Evolutionary conservation across 1,140 invertebrate genomes (phyloP).

Genomic region (Bradynema listronoti): DNA sequence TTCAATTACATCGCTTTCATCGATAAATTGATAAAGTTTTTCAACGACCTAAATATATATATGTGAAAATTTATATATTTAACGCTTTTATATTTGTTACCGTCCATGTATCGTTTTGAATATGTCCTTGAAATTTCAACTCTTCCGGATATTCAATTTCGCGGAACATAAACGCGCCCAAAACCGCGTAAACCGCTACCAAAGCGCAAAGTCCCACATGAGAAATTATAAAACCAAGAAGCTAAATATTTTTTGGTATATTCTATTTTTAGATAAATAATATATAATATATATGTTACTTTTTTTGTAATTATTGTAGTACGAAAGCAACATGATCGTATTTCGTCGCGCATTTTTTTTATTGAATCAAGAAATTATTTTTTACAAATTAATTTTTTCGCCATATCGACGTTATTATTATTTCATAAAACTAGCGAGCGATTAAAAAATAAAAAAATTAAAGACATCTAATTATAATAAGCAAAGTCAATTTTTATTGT

Average conservation of each 20-base stretch:
- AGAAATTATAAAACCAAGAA: constrained; percentile 63
- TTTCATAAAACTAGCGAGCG: neutral
- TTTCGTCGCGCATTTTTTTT: constrained; percentile 47
- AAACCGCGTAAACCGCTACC: constrained; percentile 85
- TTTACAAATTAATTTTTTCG: too few species aligned
- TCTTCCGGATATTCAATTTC: constrained; percentile 64
- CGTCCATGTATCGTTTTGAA: constrained; percentile 54
- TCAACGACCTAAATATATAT: constrained; percentile 33
- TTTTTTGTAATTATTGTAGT: constrained; percentile 42
- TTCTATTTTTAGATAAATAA: neutral
- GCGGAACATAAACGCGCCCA: constrained; percentile 85
- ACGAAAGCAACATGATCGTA: constrained; percentile 47
- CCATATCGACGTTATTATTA: too few species aligned
- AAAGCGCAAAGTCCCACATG: constrained; percentile 84
- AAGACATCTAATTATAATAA: neutral
- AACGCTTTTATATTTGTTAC: constrained; percentile 28
- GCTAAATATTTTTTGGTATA: constrained; percentile 30
- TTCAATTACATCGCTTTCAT: constrained; percentile 69
- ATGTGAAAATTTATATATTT: constrained; percentile 35
- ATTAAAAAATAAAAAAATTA: neutral
- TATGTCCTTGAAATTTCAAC: constrained; percentile 61
- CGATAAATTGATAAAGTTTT: constrained; percentile 44
- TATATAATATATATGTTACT: constrained; percentile 19
- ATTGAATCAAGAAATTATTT: neutral
- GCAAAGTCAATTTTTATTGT: constrained; percentile 1